Evolutionary conservation across 2,888 invertebrate species (phyloP).

Genomic region (Idaea dimidiata): DNA sequence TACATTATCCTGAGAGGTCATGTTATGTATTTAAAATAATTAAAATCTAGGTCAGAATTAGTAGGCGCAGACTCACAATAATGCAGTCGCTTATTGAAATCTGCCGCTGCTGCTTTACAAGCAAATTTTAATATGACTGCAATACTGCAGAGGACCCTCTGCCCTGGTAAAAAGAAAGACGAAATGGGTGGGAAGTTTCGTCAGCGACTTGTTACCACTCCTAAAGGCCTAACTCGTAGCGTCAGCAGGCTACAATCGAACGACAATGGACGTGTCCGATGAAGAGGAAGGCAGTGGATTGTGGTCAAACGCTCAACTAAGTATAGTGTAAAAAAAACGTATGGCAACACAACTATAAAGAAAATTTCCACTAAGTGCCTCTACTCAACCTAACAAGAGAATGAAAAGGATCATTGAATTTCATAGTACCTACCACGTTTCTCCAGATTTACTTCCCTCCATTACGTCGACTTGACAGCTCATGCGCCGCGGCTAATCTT

Average conservation of each 20-base stretch:
- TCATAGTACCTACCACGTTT: conserved; percentile 10
- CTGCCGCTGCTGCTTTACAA: too few relatives aligned
- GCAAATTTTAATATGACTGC: too few relatives aligned
- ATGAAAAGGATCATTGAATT: neutral
- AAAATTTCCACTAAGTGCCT: neutral
- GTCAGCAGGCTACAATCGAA: too few relatives aligned
- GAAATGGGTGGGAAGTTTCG: too few relatives aligned
- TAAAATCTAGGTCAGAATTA: neutral
- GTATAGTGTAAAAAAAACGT: neutral
- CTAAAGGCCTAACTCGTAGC: too few relatives aligned
- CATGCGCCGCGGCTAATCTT: conserved; percentile 60
- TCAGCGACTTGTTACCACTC: too few relatives aligned
- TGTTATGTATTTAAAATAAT: neutral
- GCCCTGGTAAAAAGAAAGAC: too few relatives aligned
- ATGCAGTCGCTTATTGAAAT: too few relatives aligned
- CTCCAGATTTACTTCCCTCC: conserved; percentile 28
- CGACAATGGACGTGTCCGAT: too few relatives aligned
- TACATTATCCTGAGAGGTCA: neutral
- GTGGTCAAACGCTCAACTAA: too few relatives aligned
- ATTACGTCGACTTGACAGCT: conserved; percentile 43
- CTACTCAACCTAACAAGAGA: neutral
- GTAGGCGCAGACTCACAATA: neutral
- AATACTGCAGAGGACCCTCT: too few relatives aligned
- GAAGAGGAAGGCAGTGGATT: too few relatives aligned
- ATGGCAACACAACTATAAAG: neutral